Evolutionary conservation across 2,888 invertebrate genomes (phyloP), one percentile per base, ranked within the genome.

Genomic region (Epirrhoe alternata): DNA sequence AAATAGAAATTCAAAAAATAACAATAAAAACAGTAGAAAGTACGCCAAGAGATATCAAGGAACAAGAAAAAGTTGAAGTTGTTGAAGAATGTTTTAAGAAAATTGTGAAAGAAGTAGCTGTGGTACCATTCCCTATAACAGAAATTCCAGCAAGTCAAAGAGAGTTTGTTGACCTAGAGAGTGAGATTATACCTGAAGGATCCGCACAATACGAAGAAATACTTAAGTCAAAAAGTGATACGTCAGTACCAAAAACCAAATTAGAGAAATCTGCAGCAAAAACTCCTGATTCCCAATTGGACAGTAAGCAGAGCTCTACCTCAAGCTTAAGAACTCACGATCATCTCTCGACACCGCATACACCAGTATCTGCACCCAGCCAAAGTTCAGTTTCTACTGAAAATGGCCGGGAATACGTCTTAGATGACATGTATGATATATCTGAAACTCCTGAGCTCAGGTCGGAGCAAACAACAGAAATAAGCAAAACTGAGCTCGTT

Each of bases 371-470:
- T 16, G 93, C 92, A 50, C 95, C 95, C 0, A 95, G 95, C 77
- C 94, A 95, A 82, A 95, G 95, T 77, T 95, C 95, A 5, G 91
- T 95, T 68, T 95, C 95, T 61, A 94, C 95, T 17, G 95, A 95
- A 74, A 95, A 95, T 81, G 95, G 95, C 10, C 87, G 94, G 72
- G 95, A 95, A 84, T 95, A 95, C 73, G 92, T 95, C 56, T 81
- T 95, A 70, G 95, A 95, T 75, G 94, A 95, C 64, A 92, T 94
- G 78, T 94, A 94, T 67, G 93, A 94, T 68, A 94, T 94, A 76
- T 94, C 92, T 49, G 95, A 95, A 86, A 94, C 94, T 62, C 94
- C 94, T 57, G 94, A 94, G 83, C 76, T 94, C n/a, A 94, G 89
- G 80, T 93, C 94, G 17, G 94, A 94, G 73, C 74, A 89, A 54